A percentile compares a stretch with the other conserved stretches of the same genome.
These are phyloP conservation scores for Zootermopsis nevadensis DNA, from an alignment of 2,888 invertebrate species.

Conservation along the genomic window DNA sequence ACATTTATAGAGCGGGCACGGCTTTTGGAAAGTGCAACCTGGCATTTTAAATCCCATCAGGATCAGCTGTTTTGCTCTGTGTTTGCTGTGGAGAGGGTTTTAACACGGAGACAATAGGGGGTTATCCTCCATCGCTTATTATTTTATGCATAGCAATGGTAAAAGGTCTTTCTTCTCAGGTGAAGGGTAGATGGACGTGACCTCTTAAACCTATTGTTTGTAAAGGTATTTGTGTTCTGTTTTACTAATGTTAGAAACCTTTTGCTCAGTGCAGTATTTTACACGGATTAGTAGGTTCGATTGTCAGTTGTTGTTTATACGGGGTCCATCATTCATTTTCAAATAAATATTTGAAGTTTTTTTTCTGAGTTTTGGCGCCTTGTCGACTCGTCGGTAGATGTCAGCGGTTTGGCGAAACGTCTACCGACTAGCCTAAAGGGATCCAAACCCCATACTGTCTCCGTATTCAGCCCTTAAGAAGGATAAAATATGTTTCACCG, in stretches of 20 bases:
- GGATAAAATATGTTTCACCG: no score
- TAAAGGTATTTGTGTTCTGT: background rate
- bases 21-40: slow-evolving; percentile 42
- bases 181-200: background rate
- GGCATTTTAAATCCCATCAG: slow-evolving; percentile 50
- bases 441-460: no score
- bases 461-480: no score
- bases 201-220: slow-evolving; percentile 7
- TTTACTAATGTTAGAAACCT: background rate
- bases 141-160: slow-evolving; percentile 26
- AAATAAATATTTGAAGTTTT: no score
- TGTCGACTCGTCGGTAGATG: no score
- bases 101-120: slow-evolving; percentile 25
- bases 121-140: slow-evolving; percentile 1
- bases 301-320: no score
- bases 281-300: no score
- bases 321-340: no score
- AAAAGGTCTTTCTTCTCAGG: slow-evolving; percentile 11
- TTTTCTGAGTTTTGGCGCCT: no score
- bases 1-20: slow-evolving; percentile 41
- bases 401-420: no score
- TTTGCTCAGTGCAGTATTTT: background rate
- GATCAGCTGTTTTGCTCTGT: slow-evolving; percentile 46
- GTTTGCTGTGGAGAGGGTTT: slow-evolving; percentile 28
- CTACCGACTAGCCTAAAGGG: no score